phyloP scores from a whole-genome alignment of 2,888 invertebrate genomes.

The Diaprepes abbreviatus region DNA sequence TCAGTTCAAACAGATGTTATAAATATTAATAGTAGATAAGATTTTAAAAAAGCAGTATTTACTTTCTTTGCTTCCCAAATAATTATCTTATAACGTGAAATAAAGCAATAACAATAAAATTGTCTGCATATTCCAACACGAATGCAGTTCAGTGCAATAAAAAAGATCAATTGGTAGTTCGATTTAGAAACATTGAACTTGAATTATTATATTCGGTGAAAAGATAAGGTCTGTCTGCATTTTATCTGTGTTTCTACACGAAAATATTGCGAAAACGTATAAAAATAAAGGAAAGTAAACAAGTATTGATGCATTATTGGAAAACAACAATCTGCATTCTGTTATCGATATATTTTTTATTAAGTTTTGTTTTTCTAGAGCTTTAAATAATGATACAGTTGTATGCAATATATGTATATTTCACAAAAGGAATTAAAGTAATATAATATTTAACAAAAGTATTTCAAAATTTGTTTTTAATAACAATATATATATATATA shows the following conservation, averaged over 20 bases:
- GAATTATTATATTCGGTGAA: constrained; percentile 7
- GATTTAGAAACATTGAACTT: constrained; percentile 7
- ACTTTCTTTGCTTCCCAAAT: too few species aligned
- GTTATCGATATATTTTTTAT: constrained; percentile 5
- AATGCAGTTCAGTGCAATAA: constrained; percentile 3
- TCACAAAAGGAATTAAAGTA: too few species aligned
- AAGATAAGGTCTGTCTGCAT: constrained; percentile 1
- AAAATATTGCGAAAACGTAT: constrained; percentile 16
- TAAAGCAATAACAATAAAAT: too few species aligned
- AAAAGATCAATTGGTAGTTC: neutral
- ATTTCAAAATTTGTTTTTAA: too few species aligned
- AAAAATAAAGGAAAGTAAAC: constrained; percentile 10
- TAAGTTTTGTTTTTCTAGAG: neutral
- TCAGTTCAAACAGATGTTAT: too few species aligned
- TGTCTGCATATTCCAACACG: too few species aligned
- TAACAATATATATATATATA: too few species aligned
- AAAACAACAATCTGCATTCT: constrained; percentile 3
- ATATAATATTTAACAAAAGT: too few species aligned
- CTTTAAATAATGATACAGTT: neutral
- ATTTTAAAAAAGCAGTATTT: too few species aligned
- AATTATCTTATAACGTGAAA: too few species aligned
- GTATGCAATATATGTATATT: too few species aligned
- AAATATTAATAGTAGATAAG: too few species aligned
- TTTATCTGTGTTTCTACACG: constrained; percentile 9
- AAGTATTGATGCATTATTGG: constrained; percentile 8